phyloP scores from a whole-genome alignment of 2,797 vertebrate genomes.

The Phrynocephalus forsythii region DNA sequence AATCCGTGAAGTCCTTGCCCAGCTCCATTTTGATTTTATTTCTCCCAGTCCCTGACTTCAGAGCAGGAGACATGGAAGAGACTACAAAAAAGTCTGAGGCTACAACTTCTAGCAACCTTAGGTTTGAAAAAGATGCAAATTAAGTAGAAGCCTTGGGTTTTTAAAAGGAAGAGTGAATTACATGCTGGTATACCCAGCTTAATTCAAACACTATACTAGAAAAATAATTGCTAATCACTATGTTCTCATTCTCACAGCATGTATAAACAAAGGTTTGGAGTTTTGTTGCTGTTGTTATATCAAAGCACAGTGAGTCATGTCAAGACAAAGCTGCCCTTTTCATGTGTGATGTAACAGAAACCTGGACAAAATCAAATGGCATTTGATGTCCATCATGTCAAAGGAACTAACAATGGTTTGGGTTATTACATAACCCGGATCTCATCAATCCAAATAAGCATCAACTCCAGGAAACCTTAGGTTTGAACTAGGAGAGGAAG shows the following conservation, averaged over 20 bases:
- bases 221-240: constrained; percentile 39
- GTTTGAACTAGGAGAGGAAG: constrained; percentile 43
- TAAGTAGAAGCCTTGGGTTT: neutral
- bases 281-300: neutral
- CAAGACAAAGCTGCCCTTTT: constrained; percentile 55
- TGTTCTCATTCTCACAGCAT: neutral
- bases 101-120: constrained; percentile 1
- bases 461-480: constrained; percentile 22
- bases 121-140: neutral
- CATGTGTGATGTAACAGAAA: constrained; percentile 31
- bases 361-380: constrained; percentile 42
- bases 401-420: constrained; percentile 58
- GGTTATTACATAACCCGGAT: constrained; percentile 38
- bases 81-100: neutral
- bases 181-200: constrained; percentile 43
- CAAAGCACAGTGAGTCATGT: constrained; percentile 28
- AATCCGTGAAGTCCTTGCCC: accelerated
- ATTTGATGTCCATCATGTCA: constrained; percentile 54
- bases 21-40: neutral
- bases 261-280: constrained; percentile 6
- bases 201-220: constrained; percentile 27
- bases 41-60: neutral
- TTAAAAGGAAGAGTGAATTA: constrained; percentile 12
- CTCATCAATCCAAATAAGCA: constrained; percentile 55
- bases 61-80: neutral